Percentiles rank a stretch among this genome's conserved stretches.
phyloP scores from a whole-genome alignment of 2,888 invertebrate genomes.

The Pherbina coryleti region DNA sequence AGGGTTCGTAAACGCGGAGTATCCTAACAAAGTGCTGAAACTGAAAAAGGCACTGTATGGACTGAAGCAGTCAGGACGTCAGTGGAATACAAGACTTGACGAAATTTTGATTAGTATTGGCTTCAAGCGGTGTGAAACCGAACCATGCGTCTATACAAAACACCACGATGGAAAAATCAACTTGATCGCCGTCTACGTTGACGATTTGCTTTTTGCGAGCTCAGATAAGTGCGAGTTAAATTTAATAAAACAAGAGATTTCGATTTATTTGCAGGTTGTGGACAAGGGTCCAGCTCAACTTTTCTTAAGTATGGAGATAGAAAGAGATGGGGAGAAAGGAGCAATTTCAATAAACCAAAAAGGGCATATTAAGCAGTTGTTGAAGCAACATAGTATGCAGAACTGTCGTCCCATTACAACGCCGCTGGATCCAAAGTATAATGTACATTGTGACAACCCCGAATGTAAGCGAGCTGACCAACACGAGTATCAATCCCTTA shows the following conservation, averaged over 20 bases:
- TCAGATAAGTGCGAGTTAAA: conserved; percentile 1
- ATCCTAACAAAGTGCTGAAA: conserved; percentile 35
- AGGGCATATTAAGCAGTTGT: conserved; percentile 18
- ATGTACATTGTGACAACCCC: conserved; percentile 30
- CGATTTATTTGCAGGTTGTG: neutral
- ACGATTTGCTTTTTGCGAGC: conserved; percentile 39
- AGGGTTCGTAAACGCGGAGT: conserved; percentile 29
- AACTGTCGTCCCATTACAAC: conserved; percentile 31
- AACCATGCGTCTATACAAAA: conserved; percentile 44
- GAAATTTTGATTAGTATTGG: conserved; percentile 41
- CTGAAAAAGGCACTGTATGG: conserved; percentile 48
- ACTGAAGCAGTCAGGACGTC: conserved; percentile 47
- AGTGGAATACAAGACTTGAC: conserved; percentile 46
- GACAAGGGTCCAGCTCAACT: conserved; percentile 39
- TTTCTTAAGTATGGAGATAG: conserved; percentile 38
- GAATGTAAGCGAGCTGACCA: conserved; percentile 29
- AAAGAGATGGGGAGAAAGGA: conserved; percentile 20
- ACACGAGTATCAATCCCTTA: conserved; percentile 39
- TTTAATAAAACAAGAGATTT: conserved; percentile 20
- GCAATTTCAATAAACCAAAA: neutral
- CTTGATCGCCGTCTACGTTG: conserved; percentile 32
- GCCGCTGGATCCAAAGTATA: conserved; percentile 38
- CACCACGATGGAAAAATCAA: neutral
- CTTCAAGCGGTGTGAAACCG: conserved; percentile 41
- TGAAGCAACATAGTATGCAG: conserved; percentile 38